Conservation (phyloP, 1,140 invertebrate species). For the Sarcophaga peregrina region DNA sequence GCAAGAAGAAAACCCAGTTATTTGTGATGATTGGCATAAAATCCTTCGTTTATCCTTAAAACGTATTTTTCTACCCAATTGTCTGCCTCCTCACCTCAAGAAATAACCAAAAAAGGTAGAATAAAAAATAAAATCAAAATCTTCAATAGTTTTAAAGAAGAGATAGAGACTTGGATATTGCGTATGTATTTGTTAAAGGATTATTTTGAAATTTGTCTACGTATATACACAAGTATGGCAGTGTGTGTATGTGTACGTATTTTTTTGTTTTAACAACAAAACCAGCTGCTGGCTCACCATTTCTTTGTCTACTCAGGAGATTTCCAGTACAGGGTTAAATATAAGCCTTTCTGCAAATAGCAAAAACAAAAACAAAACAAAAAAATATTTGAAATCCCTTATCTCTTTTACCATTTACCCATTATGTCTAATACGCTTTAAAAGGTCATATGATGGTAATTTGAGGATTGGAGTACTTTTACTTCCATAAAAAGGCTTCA, state of each 20-base stretch:
- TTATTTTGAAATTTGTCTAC: conserved; percentile 15
- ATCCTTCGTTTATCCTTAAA: background rate
- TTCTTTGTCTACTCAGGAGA: too few relatives aligned
- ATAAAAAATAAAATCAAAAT: background rate
- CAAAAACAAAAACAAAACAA: too few relatives aligned
- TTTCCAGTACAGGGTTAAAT: too few relatives aligned
- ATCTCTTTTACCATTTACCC: background rate
- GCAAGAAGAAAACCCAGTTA: background rate
- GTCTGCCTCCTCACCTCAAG: background rate
- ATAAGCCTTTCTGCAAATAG: too few relatives aligned
- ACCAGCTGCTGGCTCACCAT: too few relatives aligned
- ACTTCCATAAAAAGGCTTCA: too few relatives aligned
- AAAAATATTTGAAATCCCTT: background rate
- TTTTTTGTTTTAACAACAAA: too few relatives aligned
- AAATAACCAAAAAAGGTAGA: background rate
- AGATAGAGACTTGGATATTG: background rate
- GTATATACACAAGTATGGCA: background rate
- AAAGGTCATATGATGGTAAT: conserved; percentile 7
- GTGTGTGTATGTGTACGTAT: too few relatives aligned
- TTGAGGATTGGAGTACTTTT: background rate
- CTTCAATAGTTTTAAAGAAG: background rate
- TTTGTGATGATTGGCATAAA: conserved; percentile 10
- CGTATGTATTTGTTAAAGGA: conserved; percentile 4
- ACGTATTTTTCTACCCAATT: background rate
- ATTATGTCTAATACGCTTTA: background rate